Conservation (phyloP, 2,888 invertebrate species). For the Pelosia muscerda region DNA sequence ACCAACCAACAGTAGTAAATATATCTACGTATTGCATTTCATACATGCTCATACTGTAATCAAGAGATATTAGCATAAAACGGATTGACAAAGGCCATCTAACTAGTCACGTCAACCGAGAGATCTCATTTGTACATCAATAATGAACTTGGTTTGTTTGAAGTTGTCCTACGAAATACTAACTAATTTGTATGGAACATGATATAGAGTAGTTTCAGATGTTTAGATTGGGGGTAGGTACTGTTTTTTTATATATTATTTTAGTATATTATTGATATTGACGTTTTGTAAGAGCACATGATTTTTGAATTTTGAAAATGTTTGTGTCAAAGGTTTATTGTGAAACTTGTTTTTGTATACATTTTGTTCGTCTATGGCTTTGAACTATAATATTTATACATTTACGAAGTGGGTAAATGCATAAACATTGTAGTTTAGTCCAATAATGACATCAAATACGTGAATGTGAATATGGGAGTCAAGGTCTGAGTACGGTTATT, state of each 20-base stretch:
- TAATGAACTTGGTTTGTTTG: conserved; percentile 49
- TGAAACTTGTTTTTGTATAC: neutral
- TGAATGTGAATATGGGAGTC: neutral
- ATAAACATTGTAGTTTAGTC: neutral
- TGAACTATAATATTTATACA: no score
- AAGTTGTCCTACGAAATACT: conserved; percentile 38
- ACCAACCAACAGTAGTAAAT: conserved; percentile 32
- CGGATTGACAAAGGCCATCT: conserved; percentile 59
- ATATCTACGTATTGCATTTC: conserved; percentile 20
- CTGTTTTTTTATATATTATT: no score
- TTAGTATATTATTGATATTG: no score
- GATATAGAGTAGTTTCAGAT: conserved; percentile 3
- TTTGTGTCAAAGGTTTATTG: neutral
- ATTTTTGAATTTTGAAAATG: no score
- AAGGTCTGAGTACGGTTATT: neutral
- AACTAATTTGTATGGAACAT: conserved; percentile 24
- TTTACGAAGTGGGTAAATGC: neutral
- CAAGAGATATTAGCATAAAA: conserved; percentile 59
- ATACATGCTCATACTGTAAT: conserved; percentile 50
- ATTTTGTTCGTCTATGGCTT: neutral
- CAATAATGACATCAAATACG: neutral
- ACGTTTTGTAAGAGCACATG: no score
- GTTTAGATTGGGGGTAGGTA: neutral
- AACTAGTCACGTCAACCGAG: conserved; percentile 48
- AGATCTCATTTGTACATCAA: conserved; percentile 49